Evolutionary conservation across 2,888 invertebrate species (phyloP).

Genomic region (Sycophila texana): DNA sequence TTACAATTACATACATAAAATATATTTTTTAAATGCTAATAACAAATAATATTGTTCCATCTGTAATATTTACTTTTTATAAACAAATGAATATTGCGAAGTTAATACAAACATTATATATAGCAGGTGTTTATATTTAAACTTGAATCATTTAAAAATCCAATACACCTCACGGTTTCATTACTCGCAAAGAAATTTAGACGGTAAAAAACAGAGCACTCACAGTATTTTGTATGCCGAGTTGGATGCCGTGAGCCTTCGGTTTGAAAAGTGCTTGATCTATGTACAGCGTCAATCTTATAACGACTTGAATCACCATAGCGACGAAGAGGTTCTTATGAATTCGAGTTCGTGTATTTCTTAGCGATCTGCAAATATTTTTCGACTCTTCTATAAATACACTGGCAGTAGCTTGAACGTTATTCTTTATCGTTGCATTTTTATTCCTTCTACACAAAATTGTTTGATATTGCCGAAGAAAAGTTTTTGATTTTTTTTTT

Average conservation of each 20-base stretch:
- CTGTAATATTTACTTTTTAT: too few species aligned
- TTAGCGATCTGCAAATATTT: constrained; percentile 80
- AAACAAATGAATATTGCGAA: too few species aligned
- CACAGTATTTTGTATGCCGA: constrained; percentile 83
- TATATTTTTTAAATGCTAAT: too few species aligned
- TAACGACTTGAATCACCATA: constrained; percentile 86
- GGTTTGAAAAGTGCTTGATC: constrained; percentile 81
- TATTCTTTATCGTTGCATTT: too few species aligned
- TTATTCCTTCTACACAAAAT: too few species aligned
- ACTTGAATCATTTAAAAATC: neutral
- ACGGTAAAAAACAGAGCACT: constrained; percentile 65
- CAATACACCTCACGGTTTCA: neutral
- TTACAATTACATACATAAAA: too few species aligned
- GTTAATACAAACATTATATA: too few species aligned
- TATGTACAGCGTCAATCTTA: constrained; percentile 84
- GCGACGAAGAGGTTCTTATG: constrained; percentile 91
- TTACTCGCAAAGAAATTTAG: neutral
- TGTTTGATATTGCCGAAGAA: too few species aligned
- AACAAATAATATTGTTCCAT: too few species aligned
- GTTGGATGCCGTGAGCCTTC: constrained; percentile 78
- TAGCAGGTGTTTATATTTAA: too few species aligned
- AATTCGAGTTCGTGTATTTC: constrained; percentile 89
- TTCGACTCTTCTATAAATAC: neutral
- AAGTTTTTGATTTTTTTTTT: too few species aligned
- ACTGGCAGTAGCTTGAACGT: too few species aligned